Evolutionary conservation across 2,797 vertebrate species (phyloP).

Genomic region (Sebastes vulpes): DNA sequence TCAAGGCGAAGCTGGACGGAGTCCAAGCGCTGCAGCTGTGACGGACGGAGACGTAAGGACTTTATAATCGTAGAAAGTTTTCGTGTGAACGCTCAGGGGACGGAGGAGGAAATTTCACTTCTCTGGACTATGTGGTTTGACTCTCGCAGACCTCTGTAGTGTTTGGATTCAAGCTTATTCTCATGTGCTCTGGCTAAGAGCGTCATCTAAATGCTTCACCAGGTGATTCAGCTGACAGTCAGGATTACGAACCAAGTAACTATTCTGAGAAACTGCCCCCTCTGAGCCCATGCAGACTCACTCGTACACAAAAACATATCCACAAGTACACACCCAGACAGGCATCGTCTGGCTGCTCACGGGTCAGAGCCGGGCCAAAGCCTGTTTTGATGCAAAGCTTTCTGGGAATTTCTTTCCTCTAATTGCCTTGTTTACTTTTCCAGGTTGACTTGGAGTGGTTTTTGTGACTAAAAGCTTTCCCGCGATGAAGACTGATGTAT

Average conservation of each 20-base stretch:
- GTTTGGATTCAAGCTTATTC: neutral
- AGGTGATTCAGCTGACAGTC: slow-evolving; percentile 9
- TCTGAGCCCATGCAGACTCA: neutral
- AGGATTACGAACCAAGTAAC: neutral
- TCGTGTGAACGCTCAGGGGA: neutral
- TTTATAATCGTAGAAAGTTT: slow-evolving; percentile 8
- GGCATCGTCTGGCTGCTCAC: slow-evolving; percentile 10
- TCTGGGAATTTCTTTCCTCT: slow-evolving; percentile 57
- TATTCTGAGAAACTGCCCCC: neutral
- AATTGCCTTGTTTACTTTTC: slow-evolving; percentile 71
- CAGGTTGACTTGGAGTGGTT: slow-evolving; percentile 38
- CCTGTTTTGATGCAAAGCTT: slow-evolving; percentile 61
- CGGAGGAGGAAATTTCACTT: neutral
- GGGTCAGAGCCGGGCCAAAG: slow-evolving; percentile 42
- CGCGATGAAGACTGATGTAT: slow-evolving; percentile 40
- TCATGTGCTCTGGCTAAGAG: neutral
- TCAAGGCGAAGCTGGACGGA: slow-evolving; percentile 20
- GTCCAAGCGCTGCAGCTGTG: slow-evolving; percentile 41
- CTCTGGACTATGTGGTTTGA: slow-evolving; percentile 18
- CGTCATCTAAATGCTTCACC: neutral
- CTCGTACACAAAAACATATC: slow-evolving; percentile 19
- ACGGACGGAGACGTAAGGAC: neutral
- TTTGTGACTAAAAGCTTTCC: slow-evolving; percentile 55
- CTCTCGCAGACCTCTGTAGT: neutral
- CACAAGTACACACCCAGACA: slow-evolving; percentile 29